phyloP scores from a whole-genome alignment of 2,113 vertebrate species.

The Eubucco bourcierii region DNA sequence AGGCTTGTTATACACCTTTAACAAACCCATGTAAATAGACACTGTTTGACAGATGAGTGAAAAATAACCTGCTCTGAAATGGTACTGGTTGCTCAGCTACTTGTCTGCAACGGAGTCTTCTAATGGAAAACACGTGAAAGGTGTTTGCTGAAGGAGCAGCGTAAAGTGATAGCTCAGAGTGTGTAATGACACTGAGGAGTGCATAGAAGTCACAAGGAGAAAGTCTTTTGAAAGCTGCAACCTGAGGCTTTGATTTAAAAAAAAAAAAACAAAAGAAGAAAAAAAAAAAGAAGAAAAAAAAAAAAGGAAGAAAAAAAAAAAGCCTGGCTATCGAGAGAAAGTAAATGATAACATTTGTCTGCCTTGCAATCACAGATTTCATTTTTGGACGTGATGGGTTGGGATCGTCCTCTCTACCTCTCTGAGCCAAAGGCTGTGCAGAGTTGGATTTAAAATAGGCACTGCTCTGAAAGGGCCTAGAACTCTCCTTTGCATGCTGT shows the following conservation, averaged over 20 bases:
- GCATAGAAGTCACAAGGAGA: neutral
- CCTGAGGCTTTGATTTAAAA: neutral
- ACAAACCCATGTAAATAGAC: neutral
- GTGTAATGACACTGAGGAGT: neutral
- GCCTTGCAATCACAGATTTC: neutral
- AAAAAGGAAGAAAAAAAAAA: too few species aligned
- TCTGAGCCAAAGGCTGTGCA: neutral
- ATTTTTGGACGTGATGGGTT: neutral
- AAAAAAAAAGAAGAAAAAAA: too few species aligned
- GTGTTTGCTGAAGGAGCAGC: neutral
- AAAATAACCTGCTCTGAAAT: neutral
- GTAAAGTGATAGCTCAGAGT: neutral
- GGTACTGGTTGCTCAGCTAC: neutral
- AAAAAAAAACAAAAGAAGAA: too few species aligned
- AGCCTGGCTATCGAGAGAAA: neutral
- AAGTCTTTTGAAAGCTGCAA: neutral
- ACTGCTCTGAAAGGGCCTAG: neutral
- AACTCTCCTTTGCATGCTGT: conserved; percentile 12
- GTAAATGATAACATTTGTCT: neutral
- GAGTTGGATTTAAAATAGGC: conserved; percentile 27
- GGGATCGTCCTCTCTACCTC: neutral
- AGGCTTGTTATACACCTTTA: neutral
- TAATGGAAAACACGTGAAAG: neutral
- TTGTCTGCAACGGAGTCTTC: neutral
- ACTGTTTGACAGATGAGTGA: neutral